Evolutionary conservation across 2,113 vertebrate genomes (phyloP).

Genomic region (Mormyrus lacerda): DNA sequence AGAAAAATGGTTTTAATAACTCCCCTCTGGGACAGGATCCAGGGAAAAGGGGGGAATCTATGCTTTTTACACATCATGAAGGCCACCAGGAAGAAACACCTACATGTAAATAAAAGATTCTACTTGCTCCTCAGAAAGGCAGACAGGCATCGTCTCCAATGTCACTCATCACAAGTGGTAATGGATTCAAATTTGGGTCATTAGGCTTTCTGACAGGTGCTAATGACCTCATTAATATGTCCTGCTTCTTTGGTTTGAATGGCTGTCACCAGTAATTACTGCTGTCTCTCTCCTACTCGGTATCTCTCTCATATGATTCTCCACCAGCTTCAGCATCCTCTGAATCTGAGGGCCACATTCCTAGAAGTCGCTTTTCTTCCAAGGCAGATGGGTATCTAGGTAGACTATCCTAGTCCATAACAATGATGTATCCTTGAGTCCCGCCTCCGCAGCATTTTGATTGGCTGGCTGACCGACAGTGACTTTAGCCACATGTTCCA

Average conservation of each 20-base stretch:
- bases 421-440: neutral
- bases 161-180: conserved; percentile 2
- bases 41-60: neutral
- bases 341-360: neutral
- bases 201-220: conserved; percentile 20
- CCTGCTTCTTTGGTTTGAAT: neutral
- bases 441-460: neutral
- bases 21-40: neutral
- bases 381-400: neutral
- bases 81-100: neutral
- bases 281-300: neutral
- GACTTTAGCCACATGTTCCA: neutral
- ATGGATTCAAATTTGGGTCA: conserved; percentile 16
- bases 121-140: neutral
- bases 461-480: neutral
- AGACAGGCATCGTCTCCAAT: conserved; percentile 16
- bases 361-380: neutral
- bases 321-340: neutral
- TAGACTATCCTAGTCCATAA: neutral
- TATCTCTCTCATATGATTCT: neutral
- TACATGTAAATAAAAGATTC: conserved; percentile 7
- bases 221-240: conserved; percentile 24
- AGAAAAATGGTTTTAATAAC: neutral
- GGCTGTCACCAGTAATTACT: conserved; percentile 10
- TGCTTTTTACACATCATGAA: neutral